These are phyloP conservation scores for Amblyjoppa fuscipennis DNA, from an alignment of 2,888 invertebrate genomes.

Conservation along the genomic window DNA sequence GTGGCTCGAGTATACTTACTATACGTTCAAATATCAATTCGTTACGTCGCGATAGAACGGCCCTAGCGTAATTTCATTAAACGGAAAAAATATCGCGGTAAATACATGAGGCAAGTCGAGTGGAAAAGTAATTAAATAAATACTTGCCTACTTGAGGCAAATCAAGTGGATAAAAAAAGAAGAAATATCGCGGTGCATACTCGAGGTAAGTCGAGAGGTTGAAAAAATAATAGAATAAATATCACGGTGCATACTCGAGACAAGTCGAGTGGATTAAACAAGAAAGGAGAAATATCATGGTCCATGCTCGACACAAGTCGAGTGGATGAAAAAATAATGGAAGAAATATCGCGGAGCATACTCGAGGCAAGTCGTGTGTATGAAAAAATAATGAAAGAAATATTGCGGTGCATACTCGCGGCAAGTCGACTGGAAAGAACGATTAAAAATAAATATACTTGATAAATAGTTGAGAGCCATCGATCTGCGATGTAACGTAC, in stretches of 20 bases:
- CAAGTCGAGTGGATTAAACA: too few relatives aligned
- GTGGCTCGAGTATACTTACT: conserved; percentile 69
- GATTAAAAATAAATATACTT: background rate
- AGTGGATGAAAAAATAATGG: too few relatives aligned
- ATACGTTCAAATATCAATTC: conserved; percentile 63
- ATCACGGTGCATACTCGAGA: background rate
- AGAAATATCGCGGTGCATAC: background rate
- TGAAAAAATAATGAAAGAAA: background rate
- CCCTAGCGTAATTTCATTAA: background rate
- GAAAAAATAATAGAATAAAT: background rate
- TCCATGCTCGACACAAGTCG: background rate
- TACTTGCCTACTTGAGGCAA: background rate
- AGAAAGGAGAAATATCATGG: too few relatives aligned
- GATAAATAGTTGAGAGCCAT: background rate
- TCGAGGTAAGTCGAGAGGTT: background rate
- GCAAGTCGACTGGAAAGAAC: background rate
- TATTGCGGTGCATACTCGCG: background rate
- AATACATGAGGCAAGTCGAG: background rate
- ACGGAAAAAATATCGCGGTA: background rate
- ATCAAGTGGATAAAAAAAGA: background rate
- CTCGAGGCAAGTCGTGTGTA: background rate
- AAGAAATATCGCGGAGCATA: too few relatives aligned
- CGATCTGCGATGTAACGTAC: conserved; percentile 57
- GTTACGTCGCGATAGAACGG: conserved; percentile 56
- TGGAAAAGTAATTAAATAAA: too few relatives aligned